These are phyloP conservation scores for Leptodactylus fallax DNA, from an alignment of 2,797 vertebrate species.

Conservation along the genomic window DNA sequence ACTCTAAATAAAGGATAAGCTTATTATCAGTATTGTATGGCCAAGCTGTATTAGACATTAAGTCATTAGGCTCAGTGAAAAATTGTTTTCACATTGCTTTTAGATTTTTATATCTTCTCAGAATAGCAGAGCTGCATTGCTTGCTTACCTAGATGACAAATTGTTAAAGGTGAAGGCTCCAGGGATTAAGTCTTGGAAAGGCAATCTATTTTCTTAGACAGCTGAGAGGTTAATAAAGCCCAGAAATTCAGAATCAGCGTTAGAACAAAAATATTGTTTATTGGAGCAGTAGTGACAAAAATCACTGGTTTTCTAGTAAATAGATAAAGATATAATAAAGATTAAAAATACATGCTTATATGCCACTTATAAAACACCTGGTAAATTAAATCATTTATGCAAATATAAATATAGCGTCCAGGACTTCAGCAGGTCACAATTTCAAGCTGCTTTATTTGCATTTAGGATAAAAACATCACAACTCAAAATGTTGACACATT, in stretches of 20 bases:
- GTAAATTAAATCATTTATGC: not conserved
- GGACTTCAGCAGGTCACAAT: no score
- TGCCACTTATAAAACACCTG: not conserved
- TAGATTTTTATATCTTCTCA: not conserved
- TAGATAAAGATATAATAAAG: not conserved
- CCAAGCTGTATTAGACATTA: not conserved
- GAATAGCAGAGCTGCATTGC: not conserved
- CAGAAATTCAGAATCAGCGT: not conserved
- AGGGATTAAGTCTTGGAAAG: conserved; percentile 14
- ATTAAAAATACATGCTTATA: not conserved
- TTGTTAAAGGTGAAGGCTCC: conserved; percentile 31
- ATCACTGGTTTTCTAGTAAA: not conserved
- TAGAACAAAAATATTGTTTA: not conserved
- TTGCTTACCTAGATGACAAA: conserved; percentile 29
- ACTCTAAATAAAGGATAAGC: not conserved
- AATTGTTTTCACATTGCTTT: conserved; percentile 17
- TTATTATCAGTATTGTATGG: not conserved
- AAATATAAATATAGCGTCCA: not conserved
- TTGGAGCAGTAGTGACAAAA: not conserved
- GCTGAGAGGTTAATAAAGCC: conserved; percentile 16
- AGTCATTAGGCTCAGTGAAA: not conserved
- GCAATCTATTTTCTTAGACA: conserved; percentile 45
- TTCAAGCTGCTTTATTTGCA: no score
- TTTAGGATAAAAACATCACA: no score
- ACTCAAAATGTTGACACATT: no score